phyloP scores from a whole-genome alignment of 2,888 invertebrate genomes.

The Amphipyra berbera region DNA sequence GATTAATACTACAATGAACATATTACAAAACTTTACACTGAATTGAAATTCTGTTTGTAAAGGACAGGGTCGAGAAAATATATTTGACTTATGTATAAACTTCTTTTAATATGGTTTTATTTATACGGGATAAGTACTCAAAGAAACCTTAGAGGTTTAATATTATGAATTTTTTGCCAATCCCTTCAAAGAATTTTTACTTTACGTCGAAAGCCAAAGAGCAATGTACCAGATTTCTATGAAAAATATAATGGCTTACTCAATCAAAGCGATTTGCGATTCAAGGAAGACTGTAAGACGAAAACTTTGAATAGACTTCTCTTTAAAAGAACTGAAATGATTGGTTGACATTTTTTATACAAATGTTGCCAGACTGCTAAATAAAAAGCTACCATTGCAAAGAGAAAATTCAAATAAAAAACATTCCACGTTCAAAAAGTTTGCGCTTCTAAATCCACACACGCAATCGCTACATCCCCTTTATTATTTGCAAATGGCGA shows the following conservation, averaged over 20 bases:
- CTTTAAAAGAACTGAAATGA: slow-evolving; percentile 13
- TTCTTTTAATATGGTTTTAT: slow-evolving; percentile 9
- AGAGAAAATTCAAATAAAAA: neutral
- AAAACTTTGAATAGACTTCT: neutral
- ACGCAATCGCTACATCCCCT: slow-evolving; percentile 47
- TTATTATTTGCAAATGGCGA: slow-evolving; percentile 66
- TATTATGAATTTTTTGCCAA: neutral
- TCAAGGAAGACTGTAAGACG: neutral
- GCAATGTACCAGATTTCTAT: slow-evolving; percentile 4
- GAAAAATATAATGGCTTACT: slow-evolving; percentile 12
- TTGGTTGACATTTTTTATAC: slow-evolving; percentile 8
- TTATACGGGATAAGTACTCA: neutral
- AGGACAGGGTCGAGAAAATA: no score
- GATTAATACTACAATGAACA: neutral
- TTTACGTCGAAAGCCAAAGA: neutral
- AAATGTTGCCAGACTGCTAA: slow-evolving; percentile 16
- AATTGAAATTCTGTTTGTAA: slow-evolving; percentile 25
- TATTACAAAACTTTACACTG: neutral
- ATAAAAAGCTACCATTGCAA: slow-evolving; percentile 1
- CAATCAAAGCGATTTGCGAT: slow-evolving; percentile 3
- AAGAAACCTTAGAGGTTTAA: neutral
- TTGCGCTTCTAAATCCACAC: slow-evolving; percentile 38
- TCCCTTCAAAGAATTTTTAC: neutral
- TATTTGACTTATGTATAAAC: neutral
- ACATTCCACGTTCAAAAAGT: slow-evolving; percentile 35